These are phyloP conservation scores for Limosa lapponica DNA, from an alignment of 2,797 vertebrate genomes.

Conservation along the genomic window DNA sequence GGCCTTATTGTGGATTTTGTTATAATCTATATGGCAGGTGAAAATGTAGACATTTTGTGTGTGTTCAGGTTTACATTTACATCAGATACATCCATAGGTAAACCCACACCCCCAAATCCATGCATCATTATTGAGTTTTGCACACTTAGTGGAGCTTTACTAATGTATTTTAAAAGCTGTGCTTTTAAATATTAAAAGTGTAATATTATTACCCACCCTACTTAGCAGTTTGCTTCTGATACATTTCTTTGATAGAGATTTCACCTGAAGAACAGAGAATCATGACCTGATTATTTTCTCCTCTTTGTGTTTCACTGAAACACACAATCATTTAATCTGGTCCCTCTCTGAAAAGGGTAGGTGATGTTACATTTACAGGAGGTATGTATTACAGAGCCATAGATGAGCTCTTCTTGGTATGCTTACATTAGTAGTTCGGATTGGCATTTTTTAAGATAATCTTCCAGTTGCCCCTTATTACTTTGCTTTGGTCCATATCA, in stretches of 20 bases:
- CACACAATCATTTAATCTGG: not conserved
- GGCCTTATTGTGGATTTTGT: not conserved
- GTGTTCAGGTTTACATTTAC: not conserved
- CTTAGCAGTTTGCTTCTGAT: not conserved
- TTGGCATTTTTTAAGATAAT: not conserved
- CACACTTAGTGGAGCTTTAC: not conserved
- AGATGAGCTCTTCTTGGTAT: not conserved
- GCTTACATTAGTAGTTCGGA: not conserved
- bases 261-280: not conserved
- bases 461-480: not conserved
- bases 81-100: not conserved
- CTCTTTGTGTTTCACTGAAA: not conserved
- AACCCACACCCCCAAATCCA: not conserved
- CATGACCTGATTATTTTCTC: accelerated
- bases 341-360: not conserved
- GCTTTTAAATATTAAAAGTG: no score
- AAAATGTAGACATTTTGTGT: not conserved
- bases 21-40: not conserved
- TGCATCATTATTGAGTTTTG: not conserved
- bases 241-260: not conserved
- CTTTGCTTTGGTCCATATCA: not conserved
- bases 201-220: not conserved
- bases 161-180: not conserved
- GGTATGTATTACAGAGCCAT: not conserved
- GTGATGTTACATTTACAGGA: not conserved